Evolutionary conservation across 1,140 invertebrate genomes (phyloP), one percentile per base, ranked within the genome.

Genomic region (Drosophila repletoides): DNA sequence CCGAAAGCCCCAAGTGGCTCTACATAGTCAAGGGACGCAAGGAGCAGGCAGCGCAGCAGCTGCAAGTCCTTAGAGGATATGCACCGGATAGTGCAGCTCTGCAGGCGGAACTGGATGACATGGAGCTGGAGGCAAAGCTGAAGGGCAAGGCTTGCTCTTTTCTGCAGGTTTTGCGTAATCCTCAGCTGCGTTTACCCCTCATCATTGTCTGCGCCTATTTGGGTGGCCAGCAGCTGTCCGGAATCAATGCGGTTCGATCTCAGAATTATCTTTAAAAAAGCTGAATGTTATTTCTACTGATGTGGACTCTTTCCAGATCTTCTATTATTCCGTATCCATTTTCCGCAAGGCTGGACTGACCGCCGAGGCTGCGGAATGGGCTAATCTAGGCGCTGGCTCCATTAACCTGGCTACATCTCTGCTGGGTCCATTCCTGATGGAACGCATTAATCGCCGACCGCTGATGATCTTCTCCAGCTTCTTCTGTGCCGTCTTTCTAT

Each of bases 1-100:
- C 96, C 0, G 96, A 97, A 89, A 97, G 95, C 91, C 96, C 96
- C 1, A 96, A 96, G 88, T 97, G 94, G 91, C 91, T 97, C n/a
- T 96, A 93, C 72, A 91, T 95, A 26, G 91, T 96, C 9, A 93
- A 92, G 83, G 92, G 92, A 15, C 87, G 95, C 58, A 92, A 93
- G 55, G 89, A 92, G 15, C 89, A 90, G 65, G 95, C 95, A 19
- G 53, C 72, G 0, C 34, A 19, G 1, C 60, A 80, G 34, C 84
- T 95, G 33, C 90, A 72, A 17, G 34, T 36, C 3, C 45, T 90
- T 17, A 71, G 88, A 3, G 84, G 84, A 1, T 72, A 68, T 34
- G 15, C 49, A 7, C 4, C 28, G 1, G 33, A 48, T 29, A 88
- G 87, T 5, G 80, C 89, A 55, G 40, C 77, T 3, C 51, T 81